Percentiles rank a stretch among this genome's conserved stretches.
Evolutionary conservation across 2,113 vertebrate species (phyloP).

Genomic region (Balaenoptera acutorostrata): DNA sequence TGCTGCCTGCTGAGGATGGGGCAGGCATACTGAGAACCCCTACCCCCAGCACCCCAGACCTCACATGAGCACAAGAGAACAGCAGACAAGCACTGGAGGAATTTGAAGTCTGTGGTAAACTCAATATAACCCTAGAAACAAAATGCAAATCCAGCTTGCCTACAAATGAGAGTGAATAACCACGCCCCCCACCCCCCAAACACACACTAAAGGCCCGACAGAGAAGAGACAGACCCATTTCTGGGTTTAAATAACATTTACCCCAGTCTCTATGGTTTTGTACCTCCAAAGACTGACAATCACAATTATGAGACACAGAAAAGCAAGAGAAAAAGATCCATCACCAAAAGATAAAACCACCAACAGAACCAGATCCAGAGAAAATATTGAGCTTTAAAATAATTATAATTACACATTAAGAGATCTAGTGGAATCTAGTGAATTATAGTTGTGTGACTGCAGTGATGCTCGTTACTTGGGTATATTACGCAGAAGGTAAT

Average conservation of each 20-base stretch:
- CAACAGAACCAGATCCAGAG: background rate
- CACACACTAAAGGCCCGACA: background rate
- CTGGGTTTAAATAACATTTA: background rate
- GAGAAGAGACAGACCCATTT: background rate
- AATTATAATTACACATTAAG: background rate
- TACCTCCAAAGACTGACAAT: background rate
- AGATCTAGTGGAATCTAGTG: background rate
- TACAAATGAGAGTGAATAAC: background rate
- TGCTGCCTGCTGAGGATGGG: background rate
- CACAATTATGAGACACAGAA: background rate
- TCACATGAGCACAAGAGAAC: background rate
- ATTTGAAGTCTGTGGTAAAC: background rate
- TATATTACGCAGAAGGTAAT: background rate
- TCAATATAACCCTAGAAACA: background rate
- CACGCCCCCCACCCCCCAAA: no score
- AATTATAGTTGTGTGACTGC: background rate
- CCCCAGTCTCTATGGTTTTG: background rate
- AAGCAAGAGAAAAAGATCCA: background rate
- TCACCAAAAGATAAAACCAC: background rate
- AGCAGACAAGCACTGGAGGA: background rate
- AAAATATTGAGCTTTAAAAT: background rate
- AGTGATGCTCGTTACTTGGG: background rate
- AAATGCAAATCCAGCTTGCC: background rate
- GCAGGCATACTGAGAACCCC: background rate
- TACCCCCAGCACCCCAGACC: background rate